Conservation (phyloP, 2,797 vertebrate genomes). For the Monodelphis domestica region DNA sequence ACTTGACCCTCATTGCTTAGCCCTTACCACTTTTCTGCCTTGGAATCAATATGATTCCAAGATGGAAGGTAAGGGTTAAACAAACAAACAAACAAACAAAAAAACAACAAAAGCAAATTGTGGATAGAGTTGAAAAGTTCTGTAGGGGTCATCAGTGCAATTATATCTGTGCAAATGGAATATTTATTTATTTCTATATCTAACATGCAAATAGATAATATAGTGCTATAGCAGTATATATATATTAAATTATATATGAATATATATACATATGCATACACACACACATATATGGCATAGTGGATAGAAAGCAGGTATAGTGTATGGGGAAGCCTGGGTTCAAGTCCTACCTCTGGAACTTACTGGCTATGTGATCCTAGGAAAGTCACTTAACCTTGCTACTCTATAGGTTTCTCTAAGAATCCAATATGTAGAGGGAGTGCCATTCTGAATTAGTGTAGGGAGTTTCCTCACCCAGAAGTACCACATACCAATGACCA, state of each 20-base stretch:
- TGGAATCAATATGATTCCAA: no score
- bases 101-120: no score
- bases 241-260: no score
- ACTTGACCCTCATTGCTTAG: no score
- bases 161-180: neutral
- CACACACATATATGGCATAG: neutral
- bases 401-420: neutral
- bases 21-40: no score
- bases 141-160: neutral
- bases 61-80: no score
- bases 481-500: neutral
- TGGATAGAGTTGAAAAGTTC: neutral
- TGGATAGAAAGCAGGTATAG: neutral
- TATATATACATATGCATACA: neutral
- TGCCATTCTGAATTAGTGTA: neutral
- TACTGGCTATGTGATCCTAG: neutral
- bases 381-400: neutral
- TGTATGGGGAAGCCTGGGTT: neutral
- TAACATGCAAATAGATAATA: no score
- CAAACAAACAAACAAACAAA: no score
- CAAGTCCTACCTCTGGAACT: neutral
- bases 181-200: no score
- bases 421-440: neutral
- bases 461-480: neutral
- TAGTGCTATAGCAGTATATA: no score